Evolutionary conservation across 2,113 vertebrate species (phyloP), one percentile per base, ranked within the genome.

Genomic region (Salminus brasiliensis): DNA sequence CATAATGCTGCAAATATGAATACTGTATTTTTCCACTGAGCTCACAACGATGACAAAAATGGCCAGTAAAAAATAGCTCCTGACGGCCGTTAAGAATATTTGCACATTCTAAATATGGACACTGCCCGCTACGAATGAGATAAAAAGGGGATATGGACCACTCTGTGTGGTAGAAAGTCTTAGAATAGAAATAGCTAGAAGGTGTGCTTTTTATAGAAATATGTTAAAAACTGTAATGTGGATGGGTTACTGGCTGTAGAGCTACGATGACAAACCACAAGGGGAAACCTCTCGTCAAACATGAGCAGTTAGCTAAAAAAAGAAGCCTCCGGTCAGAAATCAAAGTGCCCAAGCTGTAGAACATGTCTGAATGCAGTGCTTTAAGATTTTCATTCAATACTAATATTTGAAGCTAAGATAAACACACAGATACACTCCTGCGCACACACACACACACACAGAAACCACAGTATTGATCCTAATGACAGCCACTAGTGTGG

Each of bases 201-300:
- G 8, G 49, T n/a, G 43, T 63, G 18, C n/a, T 32, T 34, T 39
- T 79, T 36, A 72, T 62, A 77, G 47, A 4, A 73, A 60, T 21
- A 65, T 68, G 53, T 82, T 55, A 73, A 49, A 36, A 0, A 7
- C 53, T 66, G 65, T 76, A 65, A 65, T 52, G 25, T 16, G 29
- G 59, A 18, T 27, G 30, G 30, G 74, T 41, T 39, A 53, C 70
- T 53, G 53, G 49, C 55, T 30, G 72, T 60, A 43, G 73, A 36
- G 43, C 34, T 72, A 21, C 21, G 23, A 76, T 45, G 23, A 55
- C 69, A 77, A 71, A 71, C 59, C 62, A 57, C 27, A 5, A 39
- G 74, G 36, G 60, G 32, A 76, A 18, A 63, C 25, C 52, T 52
- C 43, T 32, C 25, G 27, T 1, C 21, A 23, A 73, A 5, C 10